Conservation (phyloP, 2,888 invertebrate species). For the Eupithecia dodoneata region DNA sequence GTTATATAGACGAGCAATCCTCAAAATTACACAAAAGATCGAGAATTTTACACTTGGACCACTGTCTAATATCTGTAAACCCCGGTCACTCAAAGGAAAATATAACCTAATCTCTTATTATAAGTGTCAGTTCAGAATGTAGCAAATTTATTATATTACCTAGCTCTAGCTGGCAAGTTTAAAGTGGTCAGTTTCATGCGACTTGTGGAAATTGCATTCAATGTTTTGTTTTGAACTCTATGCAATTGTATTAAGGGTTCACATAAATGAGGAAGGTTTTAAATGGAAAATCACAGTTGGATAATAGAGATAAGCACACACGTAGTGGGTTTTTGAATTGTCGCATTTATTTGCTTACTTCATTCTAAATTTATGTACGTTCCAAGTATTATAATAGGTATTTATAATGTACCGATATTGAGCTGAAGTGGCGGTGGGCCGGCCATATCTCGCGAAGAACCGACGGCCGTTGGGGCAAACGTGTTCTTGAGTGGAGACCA, state of each 20-base stretch:
- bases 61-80: constrained; percentile 35
- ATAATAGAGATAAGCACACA: neutral
- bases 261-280: neutral
- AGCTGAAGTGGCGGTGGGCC: too few species aligned
- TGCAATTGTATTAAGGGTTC: neutral
- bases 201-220: constrained; percentile 4
- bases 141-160: constrained; percentile 16
- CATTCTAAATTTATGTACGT: too few species aligned
- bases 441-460: too few species aligned
- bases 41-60: constrained; percentile 4
- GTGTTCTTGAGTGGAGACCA: too few species aligned
- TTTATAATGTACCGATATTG: too few species aligned
- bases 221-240: constrained; percentile 8
- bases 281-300: neutral
- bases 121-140: constrained; percentile 51
- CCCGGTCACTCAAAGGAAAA: constrained; percentile 46
- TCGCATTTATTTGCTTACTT: neutral
- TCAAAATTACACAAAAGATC: neutral
- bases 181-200: constrained; percentile 9
- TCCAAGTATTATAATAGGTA: too few species aligned
- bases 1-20: neutral
- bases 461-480: too few species aligned
- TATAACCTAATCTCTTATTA: constrained; percentile 47
- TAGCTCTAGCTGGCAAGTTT: neutral
- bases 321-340: neutral